These are phyloP conservation scores for Zenarchopterus dispar DNA, from an alignment of 2,797 vertebrate species.

Conservation along the genomic window DNA sequence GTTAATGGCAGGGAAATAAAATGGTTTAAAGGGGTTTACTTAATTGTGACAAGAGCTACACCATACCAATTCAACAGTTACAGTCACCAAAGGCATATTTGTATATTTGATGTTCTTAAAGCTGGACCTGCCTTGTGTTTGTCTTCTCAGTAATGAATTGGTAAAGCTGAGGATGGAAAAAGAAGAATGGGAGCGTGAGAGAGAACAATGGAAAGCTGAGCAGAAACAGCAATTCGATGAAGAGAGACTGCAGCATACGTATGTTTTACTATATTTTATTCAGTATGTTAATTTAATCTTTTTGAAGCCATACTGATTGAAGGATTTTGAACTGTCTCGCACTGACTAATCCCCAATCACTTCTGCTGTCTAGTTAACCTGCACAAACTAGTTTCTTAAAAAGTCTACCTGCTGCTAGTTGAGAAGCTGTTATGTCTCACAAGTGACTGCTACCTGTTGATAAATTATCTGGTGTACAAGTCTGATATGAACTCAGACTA, in stretches of 20 bases:
- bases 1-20: background rate
- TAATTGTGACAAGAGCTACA: background rate
- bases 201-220: slow-evolving; percentile 69
- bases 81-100: no score
- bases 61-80: background rate
- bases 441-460: no score
- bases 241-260: slow-evolving; percentile 68
- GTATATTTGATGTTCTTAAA: background rate
- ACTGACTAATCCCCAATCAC: no score
- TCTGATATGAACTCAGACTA: no score
- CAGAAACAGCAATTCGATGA: slow-evolving; percentile 57
- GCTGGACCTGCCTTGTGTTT: slow-evolving; percentile 16
- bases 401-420: no score
- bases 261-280: slow-evolving; percentile 1
- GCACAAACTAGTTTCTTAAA: no score
- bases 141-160: slow-evolving; percentile 74
- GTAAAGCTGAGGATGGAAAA: slow-evolving; percentile 76
- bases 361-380: no score
- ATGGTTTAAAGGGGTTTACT: background rate
- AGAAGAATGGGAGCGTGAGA: slow-evolving; percentile 74
- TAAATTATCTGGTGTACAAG: no score
- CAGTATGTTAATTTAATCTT: background rate
- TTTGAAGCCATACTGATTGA: background rate
- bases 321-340: no score
- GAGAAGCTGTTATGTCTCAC: no score